Percentiles rank a stretch among this genome's conserved stretches.
Conservation (phyloP, 2,113 vertebrate genomes). For the Rattus norvegicus region DNA sequence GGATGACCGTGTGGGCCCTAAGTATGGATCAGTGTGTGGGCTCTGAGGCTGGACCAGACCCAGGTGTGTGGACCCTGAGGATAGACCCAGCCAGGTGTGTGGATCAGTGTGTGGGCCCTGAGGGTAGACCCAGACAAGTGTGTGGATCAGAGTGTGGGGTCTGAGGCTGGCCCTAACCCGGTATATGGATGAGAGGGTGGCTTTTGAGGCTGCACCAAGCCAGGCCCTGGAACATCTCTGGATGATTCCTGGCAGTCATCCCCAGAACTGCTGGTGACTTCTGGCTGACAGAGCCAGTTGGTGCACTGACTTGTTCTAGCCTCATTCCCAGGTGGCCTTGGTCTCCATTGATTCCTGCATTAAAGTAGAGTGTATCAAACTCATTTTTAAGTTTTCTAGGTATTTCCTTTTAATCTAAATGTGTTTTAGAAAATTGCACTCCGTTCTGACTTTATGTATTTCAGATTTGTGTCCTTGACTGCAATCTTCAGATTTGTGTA, state of each 20-base stretch:
- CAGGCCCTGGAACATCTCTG: neutral
- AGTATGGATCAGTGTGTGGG: neutral
- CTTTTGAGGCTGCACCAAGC: neutral
- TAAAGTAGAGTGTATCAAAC: too few species aligned
- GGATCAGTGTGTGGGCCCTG: neutral
- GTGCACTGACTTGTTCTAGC: accelerated
- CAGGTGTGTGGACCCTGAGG: neutral
- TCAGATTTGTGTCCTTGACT: neutral
- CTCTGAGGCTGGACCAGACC: neutral
- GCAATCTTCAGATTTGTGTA: neutral
- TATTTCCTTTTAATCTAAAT: neutral
- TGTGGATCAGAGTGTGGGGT: neutral
- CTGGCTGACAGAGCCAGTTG: accelerated
- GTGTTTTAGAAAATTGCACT: accelerated
- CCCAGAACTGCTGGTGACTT: accelerated
- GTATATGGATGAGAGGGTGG: neutral
- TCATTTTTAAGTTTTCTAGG: neutral
- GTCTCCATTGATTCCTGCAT: neutral
- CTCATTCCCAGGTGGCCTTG: neutral
- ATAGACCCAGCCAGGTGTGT: neutral
- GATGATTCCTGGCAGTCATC: too few species aligned
- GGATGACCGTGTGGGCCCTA: neutral
- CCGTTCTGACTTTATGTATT: too few species aligned
- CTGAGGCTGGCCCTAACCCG: neutral
- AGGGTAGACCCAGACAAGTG: too few species aligned